Evolutionary conservation across 2,888 invertebrate genomes (phyloP).

Genomic region (Campoplex nolae): DNA sequence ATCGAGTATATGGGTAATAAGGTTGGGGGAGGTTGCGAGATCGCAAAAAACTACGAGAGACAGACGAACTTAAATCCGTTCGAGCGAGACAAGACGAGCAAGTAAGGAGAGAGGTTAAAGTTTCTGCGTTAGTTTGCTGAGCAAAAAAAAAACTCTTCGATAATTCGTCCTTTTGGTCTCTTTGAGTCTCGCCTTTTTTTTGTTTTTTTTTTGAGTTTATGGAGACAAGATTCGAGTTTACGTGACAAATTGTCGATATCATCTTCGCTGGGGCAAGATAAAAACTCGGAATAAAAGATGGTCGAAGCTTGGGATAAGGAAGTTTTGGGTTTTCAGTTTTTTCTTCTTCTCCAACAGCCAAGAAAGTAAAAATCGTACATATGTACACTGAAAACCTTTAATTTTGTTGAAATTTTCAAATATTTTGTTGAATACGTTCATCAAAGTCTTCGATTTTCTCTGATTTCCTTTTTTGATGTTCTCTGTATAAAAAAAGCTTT

Average conservation of each 20-base stretch:
- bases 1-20: conserved; percentile 53
- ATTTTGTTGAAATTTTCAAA: too few species aligned
- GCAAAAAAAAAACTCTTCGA: conserved; percentile 33
- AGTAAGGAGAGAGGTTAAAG: conserved; percentile 28
- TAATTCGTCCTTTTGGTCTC: conserved; percentile 33
- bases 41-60: conserved; percentile 14
- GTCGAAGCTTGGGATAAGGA: background rate
- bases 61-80: conserved; percentile 7
- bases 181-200: background rate
- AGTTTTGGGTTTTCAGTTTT: background rate
- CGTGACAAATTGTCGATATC: conserved; percentile 4
- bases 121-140: conserved; percentile 34
- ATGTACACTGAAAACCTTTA: too few species aligned
- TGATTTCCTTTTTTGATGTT: too few species aligned
- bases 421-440: too few species aligned
- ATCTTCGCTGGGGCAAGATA: background rate
- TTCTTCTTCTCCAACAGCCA: background rate
- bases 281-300: background rate
- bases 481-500: too few species aligned
- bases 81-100: background rate
- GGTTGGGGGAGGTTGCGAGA: conserved; percentile 25
- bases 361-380: background rate
- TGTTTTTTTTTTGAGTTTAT: background rate
- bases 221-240: background rate
- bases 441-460: too few species aligned